Evolutionary conservation across 2,797 vertebrate species (phyloP), one percentile per base, ranked within the genome.

Genomic region (Microtus agrestis): DNA sequence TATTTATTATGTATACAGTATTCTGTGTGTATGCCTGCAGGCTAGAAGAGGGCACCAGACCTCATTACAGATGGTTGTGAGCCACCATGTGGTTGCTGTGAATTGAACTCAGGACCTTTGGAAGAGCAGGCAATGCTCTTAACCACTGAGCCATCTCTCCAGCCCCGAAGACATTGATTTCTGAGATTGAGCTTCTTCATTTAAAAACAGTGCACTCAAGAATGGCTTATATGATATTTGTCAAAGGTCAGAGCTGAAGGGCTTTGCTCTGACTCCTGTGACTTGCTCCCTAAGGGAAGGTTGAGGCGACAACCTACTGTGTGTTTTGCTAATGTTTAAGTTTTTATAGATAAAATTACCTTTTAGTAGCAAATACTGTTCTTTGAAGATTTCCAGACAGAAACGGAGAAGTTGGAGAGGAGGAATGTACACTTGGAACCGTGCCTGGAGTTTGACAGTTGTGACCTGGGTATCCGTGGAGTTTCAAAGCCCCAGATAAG

Each of bases 401-500:
- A 54, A 85, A 31, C 21, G 48, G 37, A 51, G 29, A 48, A 37
- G 17, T 27, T 17, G 19, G 31, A 51, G 34, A 25, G 12, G 21
- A 23, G 43, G 21, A 51, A 87, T 40, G 34, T 48, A 23, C 54
- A 54, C 15, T 56, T 61, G 84, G 40, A 97, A 78, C 89, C 71
- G 6, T 29, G 59, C 8, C 85, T 76, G 8, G 5, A 1, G 19
- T 76, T 97, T 92, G 63, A 48, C 14, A 40, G 40, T 91, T 79
- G 12, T 63, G 11, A 61, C 37, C 71, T 88, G 4, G 27, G 6
- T 29, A 19, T 48, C 14, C 9, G 1, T 69, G 25, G 4, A 14
- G 12, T 87, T 95, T 95, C 79, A 80, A 21, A 80, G 87, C 80
- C 43, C 5, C 69, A 71, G 14, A 43, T 92, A 77, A 14, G n/a